Evolutionary conservation across 2,113 vertebrate species (phyloP), one percentile per base, ranked within the genome.

Genomic region (Aegithalos caudatus): DNA sequence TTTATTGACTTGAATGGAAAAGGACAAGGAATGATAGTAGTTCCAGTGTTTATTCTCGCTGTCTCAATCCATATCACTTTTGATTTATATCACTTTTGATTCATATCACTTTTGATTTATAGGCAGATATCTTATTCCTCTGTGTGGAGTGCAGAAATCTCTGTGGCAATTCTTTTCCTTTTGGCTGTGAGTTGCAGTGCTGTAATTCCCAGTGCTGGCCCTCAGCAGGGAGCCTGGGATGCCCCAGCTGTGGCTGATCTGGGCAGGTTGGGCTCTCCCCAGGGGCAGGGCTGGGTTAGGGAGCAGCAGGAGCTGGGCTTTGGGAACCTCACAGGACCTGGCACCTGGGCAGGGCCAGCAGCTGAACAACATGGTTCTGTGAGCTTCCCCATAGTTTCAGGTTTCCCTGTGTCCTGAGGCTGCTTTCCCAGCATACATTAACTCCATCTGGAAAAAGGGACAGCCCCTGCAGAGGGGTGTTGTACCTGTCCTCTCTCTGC

Each of bases 271-370:
- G 14, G 40, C 40, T 42, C 40, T 42, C 40, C 13, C 6, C 12
- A 42, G 40, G 40, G 14, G 40, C 40, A 42, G 40, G 40, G 40
- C 40, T 12, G 40, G 40, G n/a, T 11, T 7, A 25, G 38, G 47
- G 18, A 58, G 60, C 29, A 13, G 35, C 80, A 13, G 1, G 2
- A 13, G 64, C 1, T 60, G 51, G 48, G 11, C 27, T 23, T 2
- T 53, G 51, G 7, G 17, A 16, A 28, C 0, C 0, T 9, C 29
- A 6, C 31, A n/a, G n/a, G n/a, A n/a, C n/a, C n/a, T n/a, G n/a
- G n/a, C n/a, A 15, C 40, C 40, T 11, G 40, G 40, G 40, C 40
- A 44, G 51, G 4, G 45, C 11, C 47, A 62, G 69, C 35, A 33
- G 1, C 22, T 62, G 42, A 90, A 57, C 56, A n/a, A n/a, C n/a